Evolutionary conservation across 2,797 vertebrate genomes (phyloP).

Genomic region (Chaenodraco wilsoni): DNA sequence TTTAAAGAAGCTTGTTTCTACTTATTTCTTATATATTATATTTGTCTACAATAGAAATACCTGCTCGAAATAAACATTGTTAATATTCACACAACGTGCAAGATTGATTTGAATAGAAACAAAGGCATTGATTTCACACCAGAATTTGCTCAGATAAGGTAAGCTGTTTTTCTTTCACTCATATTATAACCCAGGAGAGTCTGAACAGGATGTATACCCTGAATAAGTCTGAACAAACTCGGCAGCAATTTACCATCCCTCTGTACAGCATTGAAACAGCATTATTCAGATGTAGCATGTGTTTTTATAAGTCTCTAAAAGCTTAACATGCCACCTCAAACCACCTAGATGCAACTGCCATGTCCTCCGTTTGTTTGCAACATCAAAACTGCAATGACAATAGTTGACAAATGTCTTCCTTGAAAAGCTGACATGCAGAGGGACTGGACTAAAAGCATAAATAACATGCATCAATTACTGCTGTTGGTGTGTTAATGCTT

Average conservation of each 20-base stretch:
- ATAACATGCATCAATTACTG: slow-evolving; percentile 53
- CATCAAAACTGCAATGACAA: slow-evolving; percentile 34
- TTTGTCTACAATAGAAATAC: too few species aligned
- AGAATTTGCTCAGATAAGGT: slow-evolving; percentile 1
- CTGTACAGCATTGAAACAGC: too few species aligned
- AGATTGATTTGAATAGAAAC: not conserved
- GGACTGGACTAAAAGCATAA: slow-evolving; percentile 52
- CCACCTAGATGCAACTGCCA: slow-evolving; percentile 18
- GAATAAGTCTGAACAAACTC: slow-evolving; percentile 16
- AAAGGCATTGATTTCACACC: not conserved
- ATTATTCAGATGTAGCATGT: too few species aligned
- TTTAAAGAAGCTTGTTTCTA: too few species aligned
- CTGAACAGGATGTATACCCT: slow-evolving; percentile 14
- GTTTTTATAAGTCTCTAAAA: not conserved
- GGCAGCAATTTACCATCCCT: slow-evolving; percentile 13
- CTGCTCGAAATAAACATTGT: not conserved
- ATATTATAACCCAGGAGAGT: not conserved
- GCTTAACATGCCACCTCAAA: slow-evolving; percentile 34
- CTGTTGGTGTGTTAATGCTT: slow-evolving; percentile 31
- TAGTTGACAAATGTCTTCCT: slow-evolving; percentile 8
- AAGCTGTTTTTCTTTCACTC: not conserved
- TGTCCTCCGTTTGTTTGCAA: slow-evolving; percentile 11
- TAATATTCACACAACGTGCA: not conserved
- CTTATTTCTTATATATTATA: too few species aligned
- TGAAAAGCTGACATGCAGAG: slow-evolving; percentile 34